These are phyloP conservation scores for Cheilosia vulpina DNA, from an alignment of 2,888 invertebrate genomes.

Conservation along the genomic window DNA sequence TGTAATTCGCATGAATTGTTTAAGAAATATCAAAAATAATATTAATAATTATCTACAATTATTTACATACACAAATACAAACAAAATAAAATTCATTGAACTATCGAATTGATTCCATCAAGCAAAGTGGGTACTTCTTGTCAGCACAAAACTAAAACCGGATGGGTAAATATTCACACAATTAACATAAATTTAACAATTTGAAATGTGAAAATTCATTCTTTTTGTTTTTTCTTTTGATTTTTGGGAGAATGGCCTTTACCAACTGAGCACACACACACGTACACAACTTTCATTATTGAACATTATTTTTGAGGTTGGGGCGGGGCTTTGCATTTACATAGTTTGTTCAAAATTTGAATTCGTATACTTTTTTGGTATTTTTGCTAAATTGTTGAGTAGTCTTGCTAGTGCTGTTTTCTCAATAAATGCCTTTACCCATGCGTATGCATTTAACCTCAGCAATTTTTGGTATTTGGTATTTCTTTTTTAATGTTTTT, in stretches of 20 bases:
- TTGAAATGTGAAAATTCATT: neutral
- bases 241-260: slow-evolving; percentile 25
- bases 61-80: slow-evolving; percentile 58
- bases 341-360: slow-evolving; percentile 5
- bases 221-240: neutral
- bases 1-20: slow-evolving; percentile 64
- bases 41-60: slow-evolving; percentile 37
- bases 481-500: neutral
- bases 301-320: slow-evolving; percentile 19
- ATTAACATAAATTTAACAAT: slow-evolving; percentile 51
- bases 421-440: slow-evolving; percentile 16
- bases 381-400: slow-evolving; percentile 39
- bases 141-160: slow-evolving; percentile 69
- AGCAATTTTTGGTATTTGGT: neutral
- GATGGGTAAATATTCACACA: slow-evolving; percentile 72
- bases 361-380: slow-evolving; percentile 11
- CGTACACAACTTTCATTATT: slow-evolving; percentile 48
- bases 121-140: slow-evolving; percentile 60
- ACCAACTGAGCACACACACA: slow-evolving; percentile 5
- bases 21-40: slow-evolving; percentile 33
- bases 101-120: slow-evolving; percentile 64
- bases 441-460: slow-evolving; percentile 3
- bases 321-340: slow-evolving; percentile 40
- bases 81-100: slow-evolving; percentile 55
- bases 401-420: slow-evolving; percentile 36